Percentiles rank a stretch among this genome's conserved stretches.
Conservation (phyloP, 2,113 vertebrate species). For the Tor tambroides region DNA sequence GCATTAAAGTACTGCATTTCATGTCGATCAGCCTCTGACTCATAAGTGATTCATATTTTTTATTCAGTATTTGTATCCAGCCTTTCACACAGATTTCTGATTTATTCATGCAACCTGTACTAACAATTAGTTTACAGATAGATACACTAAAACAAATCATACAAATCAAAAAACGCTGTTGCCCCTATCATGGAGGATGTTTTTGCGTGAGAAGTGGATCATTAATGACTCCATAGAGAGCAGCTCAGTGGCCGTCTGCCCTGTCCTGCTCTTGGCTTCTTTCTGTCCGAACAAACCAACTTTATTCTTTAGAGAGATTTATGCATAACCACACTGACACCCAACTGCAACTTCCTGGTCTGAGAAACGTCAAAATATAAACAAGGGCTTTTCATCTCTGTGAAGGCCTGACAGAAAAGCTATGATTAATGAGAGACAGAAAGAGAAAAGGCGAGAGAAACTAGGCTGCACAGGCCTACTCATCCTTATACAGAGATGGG, state of each 20-base stretch:
- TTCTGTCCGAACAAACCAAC: constrained; percentile 27
- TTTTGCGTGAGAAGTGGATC: constrained; percentile 20
- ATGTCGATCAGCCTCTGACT: background rate
- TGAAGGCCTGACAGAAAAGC: constrained; percentile 41
- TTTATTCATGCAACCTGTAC: background rate
- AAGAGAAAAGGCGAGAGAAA: background rate
- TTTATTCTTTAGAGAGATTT: constrained; percentile 21
- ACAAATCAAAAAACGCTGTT: background rate
- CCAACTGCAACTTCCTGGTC: constrained; percentile 50
- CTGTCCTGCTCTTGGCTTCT: constrained; percentile 23
- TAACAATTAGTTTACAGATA: background rate
- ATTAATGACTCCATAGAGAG: constrained; percentile 45
- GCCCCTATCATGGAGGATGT: background rate
- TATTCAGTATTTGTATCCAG: background rate
- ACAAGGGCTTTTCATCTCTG: constrained; percentile 44
- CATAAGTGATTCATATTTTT: background rate
- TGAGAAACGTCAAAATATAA: constrained; percentile 25
- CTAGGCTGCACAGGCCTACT: background rate
- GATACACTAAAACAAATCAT: background rate
- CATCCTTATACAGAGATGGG: background rate
- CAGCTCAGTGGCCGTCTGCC: constrained; percentile 24
- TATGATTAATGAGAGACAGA: constrained; percentile 53
- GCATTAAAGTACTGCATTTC: background rate
- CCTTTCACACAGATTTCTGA: background rate
- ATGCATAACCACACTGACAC: constrained; percentile 32